Conservation (phyloP, 2,888 invertebrate species). For the Entomobrya proxima region DNA sequence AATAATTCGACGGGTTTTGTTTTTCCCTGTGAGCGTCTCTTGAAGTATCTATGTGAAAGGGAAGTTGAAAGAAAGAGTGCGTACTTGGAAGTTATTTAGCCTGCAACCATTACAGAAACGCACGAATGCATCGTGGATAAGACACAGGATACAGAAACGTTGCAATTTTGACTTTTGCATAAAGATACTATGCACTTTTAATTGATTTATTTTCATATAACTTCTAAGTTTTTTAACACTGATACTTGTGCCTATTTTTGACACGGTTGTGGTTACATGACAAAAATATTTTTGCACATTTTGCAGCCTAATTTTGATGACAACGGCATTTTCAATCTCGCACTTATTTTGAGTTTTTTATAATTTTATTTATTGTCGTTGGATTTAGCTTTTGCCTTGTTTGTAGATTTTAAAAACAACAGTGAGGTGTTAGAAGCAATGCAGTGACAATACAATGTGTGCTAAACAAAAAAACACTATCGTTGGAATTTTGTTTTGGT, state of each 20-base stretch:
- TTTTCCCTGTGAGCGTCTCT: conserved; percentile 49
- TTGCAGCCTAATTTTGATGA: not conserved
- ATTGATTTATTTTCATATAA: conserved; percentile 50
- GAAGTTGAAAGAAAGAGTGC: too few species aligned
- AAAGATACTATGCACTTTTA: conserved; percentile 46
- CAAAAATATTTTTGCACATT: not conserved
- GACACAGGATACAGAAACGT: not conserved
- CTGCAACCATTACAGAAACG: not conserved
- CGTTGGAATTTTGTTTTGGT: conserved; percentile 18
- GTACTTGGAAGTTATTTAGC: conserved; percentile 17
- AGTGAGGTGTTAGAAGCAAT: not conserved
- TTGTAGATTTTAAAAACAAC: not conserved
- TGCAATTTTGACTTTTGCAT: not conserved
- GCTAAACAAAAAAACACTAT: conserved; percentile 5
- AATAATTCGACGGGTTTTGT: conserved; percentile 59
- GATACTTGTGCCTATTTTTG: not conserved
- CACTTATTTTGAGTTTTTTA: not conserved
- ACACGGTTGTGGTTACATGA: too few species aligned
- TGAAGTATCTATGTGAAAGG: not conserved
- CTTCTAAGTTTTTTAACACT: not conserved
- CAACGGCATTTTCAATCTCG: not conserved
- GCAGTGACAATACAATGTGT: conserved; percentile 5
- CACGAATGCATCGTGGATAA: not conserved
- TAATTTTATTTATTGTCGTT: not conserved
- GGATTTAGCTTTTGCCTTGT: too few species aligned